Evolutionary conservation across 2,888 invertebrate species (phyloP), one percentile per base, ranked within the genome.

Genomic region (Drosophila nr. fundita): DNA sequence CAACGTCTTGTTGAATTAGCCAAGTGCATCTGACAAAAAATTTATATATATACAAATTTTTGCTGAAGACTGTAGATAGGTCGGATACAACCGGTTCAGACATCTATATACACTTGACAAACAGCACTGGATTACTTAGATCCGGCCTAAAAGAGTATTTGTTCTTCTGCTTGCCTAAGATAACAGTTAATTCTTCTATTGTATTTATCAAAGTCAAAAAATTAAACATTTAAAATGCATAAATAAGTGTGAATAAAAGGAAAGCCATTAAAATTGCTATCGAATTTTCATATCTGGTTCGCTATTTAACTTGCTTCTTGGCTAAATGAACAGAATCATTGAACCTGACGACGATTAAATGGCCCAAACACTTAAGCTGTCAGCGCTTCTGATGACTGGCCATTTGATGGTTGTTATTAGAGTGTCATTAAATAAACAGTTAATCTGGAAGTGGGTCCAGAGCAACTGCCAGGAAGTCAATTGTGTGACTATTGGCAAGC

Each of bases 251-350:
- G 30, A 67, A 70, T 60, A 61, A 78, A 70, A 42, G n/a, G 29
- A 21, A 63, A 65, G 66, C 32, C 68, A 73, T 77, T 75, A 64
- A 78, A 75, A 60, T 54, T 15, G 27, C 42, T 49, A 34, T 61
- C 50, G 40, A 21, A 52, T 30, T 49, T 58, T 40, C 49, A 62
- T 54, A 58, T 63, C 62, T 53, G 21, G 4, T 34, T 60, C 11
- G n/a, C 18, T 59, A 54, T 48, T 55, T 55, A 24, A 34, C 34
- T 34, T 50, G 42, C 4, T 27, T 24, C 60, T 40, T 42, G 57
- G 58, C 59, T 80, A 84, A 87, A 84, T 80, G 76, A 80, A 59
- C 68, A 59, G 74, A 77, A 68, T 68, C 73, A 53, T 67, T 73
- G 48, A 68, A 73, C 71, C 67, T 71, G 58, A 69, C 73, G 67